Conservation (phyloP, 2,888 invertebrate genomes). For the Petrolisthes cinctipes region DNA sequence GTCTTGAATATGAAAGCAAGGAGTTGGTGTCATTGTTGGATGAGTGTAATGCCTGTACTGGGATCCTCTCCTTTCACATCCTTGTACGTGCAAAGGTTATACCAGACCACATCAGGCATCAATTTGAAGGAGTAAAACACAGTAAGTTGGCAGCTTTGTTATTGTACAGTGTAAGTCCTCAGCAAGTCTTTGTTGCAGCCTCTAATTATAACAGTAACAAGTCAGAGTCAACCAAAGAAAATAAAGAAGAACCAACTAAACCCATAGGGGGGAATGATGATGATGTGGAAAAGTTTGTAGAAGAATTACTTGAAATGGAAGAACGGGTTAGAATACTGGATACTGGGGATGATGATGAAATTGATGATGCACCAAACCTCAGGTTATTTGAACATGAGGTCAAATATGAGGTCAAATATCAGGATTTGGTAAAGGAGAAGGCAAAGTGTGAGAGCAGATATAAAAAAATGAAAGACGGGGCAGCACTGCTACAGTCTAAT, state of each 20-base stretch:
- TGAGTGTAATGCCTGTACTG: background rate
- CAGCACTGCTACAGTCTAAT: background rate
- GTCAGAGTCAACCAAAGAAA: background rate
- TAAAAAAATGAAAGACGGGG: background rate
- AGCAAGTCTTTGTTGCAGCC: background rate
- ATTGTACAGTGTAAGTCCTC: background rate
- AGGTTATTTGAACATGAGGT: background rate
- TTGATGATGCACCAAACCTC: background rate
- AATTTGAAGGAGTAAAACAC: background rate
- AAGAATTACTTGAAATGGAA: constrained; percentile 46
- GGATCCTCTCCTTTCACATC: constrained; percentile 22
- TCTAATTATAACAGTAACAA: background rate
- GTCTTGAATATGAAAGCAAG: background rate
- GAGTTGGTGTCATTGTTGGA: background rate
- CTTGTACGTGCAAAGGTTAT: constrained; percentile 9
- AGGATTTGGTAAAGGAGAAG: background rate
- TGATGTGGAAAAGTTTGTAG: constrained; percentile 34
- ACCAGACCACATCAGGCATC: constrained; percentile 31
- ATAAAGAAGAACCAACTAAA: background rate
- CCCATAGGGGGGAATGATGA: constrained; percentile 11
- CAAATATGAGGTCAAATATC: background rate
- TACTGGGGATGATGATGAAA: constrained; percentile 22
- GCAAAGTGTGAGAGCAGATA: background rate
- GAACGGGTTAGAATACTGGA: constrained; percentile 54
- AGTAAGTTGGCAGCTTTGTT: constrained; percentile 27